Evolutionary conservation across 1,140 invertebrate species (phyloP).

Genomic region (Pentalonia nigronervosa): DNA sequence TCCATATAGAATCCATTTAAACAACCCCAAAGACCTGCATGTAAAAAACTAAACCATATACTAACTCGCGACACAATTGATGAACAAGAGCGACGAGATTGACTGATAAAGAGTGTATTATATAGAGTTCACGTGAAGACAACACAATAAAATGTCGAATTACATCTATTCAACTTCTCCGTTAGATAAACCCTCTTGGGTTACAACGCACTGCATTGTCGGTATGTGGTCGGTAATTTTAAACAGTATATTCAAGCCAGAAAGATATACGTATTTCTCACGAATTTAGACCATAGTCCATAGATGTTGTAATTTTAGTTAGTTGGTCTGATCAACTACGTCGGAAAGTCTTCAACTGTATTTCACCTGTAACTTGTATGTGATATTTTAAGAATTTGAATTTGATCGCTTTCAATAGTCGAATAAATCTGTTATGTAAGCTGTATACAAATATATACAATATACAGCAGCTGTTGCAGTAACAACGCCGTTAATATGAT

Average conservation of each 20-base stretch:
- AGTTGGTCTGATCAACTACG: not conserved
- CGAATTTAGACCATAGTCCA: not conserved
- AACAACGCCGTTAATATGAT: not conserved
- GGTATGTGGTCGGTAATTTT: not conserved
- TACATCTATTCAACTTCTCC: constrained; percentile 14
- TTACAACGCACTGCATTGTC: not conserved
- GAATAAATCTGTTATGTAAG: not conserved
- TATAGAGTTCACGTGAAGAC: constrained; percentile 21
- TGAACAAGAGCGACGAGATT: not conserved
- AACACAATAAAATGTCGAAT: constrained; percentile 38
- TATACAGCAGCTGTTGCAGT: not conserved
- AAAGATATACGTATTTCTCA: not conserved
- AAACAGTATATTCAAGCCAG: not conserved
- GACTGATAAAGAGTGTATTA: not conserved
- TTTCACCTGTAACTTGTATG: not conserved
- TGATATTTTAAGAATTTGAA: not conserved
- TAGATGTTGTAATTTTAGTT: not conserved
- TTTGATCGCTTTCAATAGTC: not conserved
- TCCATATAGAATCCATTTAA: not conserved
- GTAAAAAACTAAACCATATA: not conserved
- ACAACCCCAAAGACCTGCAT: not conserved
- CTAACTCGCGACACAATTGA: not conserved
- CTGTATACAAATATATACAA: not conserved
- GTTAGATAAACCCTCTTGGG: constrained; percentile 30
- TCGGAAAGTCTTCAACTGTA: not conserved